phyloP scores from a whole-genome alignment of 2,113 vertebrate species.

The Mesitornis unicolor region DNA sequence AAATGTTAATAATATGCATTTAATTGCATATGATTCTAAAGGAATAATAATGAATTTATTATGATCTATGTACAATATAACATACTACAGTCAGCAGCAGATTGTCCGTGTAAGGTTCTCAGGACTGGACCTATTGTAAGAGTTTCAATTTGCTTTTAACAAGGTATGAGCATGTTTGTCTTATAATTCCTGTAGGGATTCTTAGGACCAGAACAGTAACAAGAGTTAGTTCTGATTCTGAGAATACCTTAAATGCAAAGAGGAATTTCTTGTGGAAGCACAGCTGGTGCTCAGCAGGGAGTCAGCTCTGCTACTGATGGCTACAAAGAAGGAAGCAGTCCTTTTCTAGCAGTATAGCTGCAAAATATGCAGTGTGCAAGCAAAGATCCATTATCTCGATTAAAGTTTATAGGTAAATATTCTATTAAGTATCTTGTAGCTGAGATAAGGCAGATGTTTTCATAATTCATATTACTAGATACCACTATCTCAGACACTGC shows the following conservation, averaged over 20 bases:
- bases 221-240: neutral
- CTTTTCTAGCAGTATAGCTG: neutral
- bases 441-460: neutral
- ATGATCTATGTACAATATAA: neutral
- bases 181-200: neutral
- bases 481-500: neutral
- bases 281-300: neutral
- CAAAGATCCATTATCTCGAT: neutral
- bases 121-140: neutral
- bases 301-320: neutral
- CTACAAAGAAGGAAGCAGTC: neutral
- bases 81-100: neutral
- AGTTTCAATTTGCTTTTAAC: neutral
- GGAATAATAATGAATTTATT: neutral
- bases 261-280: neutral
- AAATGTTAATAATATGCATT: neutral
- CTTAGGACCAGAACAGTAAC: neutral
- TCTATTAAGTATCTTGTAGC: neutral
- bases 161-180: neutral
- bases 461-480: neutral
- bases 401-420: neutral
- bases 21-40: neutral
- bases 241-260: neutral
- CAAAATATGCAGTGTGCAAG: neutral
- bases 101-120: neutral